Base-by-base conservation (phyloP, 1,140 invertebrate species). In the Drosophila bocki region DNA sequence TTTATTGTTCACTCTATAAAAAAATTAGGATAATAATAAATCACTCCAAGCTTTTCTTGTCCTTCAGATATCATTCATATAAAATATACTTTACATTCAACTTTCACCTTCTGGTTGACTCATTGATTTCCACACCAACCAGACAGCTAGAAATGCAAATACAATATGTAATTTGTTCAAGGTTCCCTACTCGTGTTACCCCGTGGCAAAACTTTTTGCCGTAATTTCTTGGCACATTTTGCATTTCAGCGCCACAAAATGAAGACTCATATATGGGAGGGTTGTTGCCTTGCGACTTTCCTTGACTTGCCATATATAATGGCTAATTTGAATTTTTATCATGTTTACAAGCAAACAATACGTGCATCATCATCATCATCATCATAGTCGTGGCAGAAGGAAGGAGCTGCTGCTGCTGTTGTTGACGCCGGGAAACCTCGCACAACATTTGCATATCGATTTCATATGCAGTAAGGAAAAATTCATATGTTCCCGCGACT, bases 331-430 rank as follows among this genome's bases (percentile, higher is more conserved):
- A 90, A 90, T 90, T 90, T 90, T 90, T 90, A 90, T 90, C 85
- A 90, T 90, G 85, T 90, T 90, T 90, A 91, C 85, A 91, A 90
- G 85, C 85, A 91, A 90, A 90, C 85, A 91, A 88, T 90, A 90
- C 86, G 85, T 90, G 85, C 85, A 90, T 86, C 86, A 91, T 90
- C 85, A 90, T 90, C 75, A 62, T 78, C 47, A 54, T 62, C 60
- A 47, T 78, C 48, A 48, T 68, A 54, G 48, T 51, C 33, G n/a
- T 53, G 26, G 51, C 47, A 45, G 64, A 45, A 48, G 35, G 57
- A 61, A 67, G 57, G 62, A 71, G 65, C 26, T 51, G 45, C 35
- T 35, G 67, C 19, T 64, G 69, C 53, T 54, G 74, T 60, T 68
- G 62, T 77, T 75, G 74, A 72, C 67, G 70, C 45, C 33, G 58